A percentile compares a stretch with the other conserved stretches of the same genome.
Evolutionary conservation across 2,888 invertebrate species (phyloP).

Genomic region (Scaptomyza reducta): DNA sequence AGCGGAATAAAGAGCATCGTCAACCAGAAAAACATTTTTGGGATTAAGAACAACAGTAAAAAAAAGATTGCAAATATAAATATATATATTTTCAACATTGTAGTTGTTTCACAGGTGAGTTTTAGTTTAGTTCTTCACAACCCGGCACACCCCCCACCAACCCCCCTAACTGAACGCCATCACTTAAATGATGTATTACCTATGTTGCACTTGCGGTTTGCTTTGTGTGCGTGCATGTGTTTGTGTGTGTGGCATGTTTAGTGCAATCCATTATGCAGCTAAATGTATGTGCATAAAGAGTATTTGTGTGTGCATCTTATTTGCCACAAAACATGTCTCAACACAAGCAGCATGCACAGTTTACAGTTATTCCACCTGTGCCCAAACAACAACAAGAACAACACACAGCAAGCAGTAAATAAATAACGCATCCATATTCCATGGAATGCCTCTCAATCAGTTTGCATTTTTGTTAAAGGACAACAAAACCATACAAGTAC

Average conservation of each 20-base stretch:
- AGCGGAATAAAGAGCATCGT: neutral
- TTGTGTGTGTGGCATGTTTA: slow-evolving; percentile 73
- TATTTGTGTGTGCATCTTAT: slow-evolving; percentile 15
- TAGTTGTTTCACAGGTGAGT: slow-evolving; percentile 63
- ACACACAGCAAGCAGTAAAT: neutral
- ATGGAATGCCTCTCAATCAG: too few species aligned
- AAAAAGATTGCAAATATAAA: slow-evolving; percentile 3
- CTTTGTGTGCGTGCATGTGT: slow-evolving; percentile 20
- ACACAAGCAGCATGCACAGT: neutral
- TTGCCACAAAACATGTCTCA: slow-evolving; percentile 24
- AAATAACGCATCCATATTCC: slow-evolving; percentile 21
- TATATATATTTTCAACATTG: slow-evolving; percentile 14
- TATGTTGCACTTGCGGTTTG: slow-evolving; percentile 57
- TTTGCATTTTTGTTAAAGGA: too few species aligned
- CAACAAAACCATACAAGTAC: too few species aligned
- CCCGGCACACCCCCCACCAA: neutral
- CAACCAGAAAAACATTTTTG: slow-evolving; percentile 61
- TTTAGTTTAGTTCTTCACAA: slow-evolving; percentile 5
- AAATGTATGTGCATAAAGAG: slow-evolving; percentile 43
- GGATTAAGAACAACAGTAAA: slow-evolving; percentile 43
- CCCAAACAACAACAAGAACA: slow-evolving; percentile 1
- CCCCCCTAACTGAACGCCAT: neutral
- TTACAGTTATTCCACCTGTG: slow-evolving; percentile 18
- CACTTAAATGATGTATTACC: slow-evolving; percentile 75
- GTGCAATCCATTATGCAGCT: slow-evolving; percentile 80